A percentile compares a stretch with the other conserved stretches of the same genome.
Evolutionary conservation across 2,113 vertebrate genomes (phyloP).

Genomic region (Hemichromis elongatus): DNA sequence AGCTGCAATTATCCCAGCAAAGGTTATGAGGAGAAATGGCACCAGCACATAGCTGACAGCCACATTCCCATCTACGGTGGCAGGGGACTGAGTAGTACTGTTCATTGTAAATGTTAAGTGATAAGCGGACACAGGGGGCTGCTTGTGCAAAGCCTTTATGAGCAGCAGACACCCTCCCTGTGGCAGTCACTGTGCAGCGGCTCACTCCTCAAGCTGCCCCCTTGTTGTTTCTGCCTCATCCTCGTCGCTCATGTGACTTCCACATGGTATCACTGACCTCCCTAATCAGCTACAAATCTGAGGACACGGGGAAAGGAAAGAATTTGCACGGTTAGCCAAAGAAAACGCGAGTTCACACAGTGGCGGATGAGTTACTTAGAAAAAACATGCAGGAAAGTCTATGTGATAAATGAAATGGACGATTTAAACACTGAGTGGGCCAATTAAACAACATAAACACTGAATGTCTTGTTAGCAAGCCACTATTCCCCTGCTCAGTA

Average conservation of each 20-base stretch:
- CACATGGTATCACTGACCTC: constrained; percentile 65
- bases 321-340: background rate
- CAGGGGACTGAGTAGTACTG: constrained; percentile 76
- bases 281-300: constrained; percentile 54
- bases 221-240: constrained; percentile 65
- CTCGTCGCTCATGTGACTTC: constrained; percentile 73
- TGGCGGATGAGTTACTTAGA: background rate
- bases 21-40: constrained; percentile 85
- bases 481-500: background rate
- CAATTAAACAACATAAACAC: background rate
- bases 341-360: background rate
- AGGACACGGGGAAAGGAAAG: background rate
- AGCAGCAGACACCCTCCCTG: constrained; percentile 10
- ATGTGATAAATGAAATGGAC: background rate
- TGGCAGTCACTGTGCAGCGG: constrained; percentile 9
- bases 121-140: background rate
- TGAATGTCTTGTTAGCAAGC: background rate
- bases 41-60: constrained; percentile 83
- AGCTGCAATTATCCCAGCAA: constrained; percentile 81
- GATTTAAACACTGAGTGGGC: background rate
- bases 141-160: constrained; percentile 23
- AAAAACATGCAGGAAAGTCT: background rate
- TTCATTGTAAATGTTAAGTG: constrained; percentile 73
- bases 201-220: constrained; percentile 30
- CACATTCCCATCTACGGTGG: constrained; percentile 68